Base-by-base conservation (phyloP, 2,113 vertebrate species). In the Cephalopholis sonnerati region DNA sequence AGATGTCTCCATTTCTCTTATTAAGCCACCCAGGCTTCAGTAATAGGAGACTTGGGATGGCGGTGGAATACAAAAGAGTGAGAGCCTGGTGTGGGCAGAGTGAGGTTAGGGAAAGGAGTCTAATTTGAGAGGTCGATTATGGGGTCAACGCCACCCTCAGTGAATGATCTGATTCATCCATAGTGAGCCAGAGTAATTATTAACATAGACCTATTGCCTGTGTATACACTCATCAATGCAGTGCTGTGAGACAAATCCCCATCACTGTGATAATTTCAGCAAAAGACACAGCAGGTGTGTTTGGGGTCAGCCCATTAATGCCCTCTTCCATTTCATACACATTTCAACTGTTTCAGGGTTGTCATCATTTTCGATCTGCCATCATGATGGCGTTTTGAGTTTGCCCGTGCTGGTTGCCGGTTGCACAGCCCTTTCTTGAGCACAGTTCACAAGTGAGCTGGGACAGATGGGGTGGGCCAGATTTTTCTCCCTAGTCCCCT, bases 221-320 rank as follows among this genome's bases (percentile, higher is more conserved):
- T 76, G 72, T 50, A 12, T 66, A 65, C 62, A 75, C 79, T 90
- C 81, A 83, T 75, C 36, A 81, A 59, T 17, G 73, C 69, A 48
- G 55, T 25, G 76, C 69, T 53, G 51, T 36, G 54, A 84, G 76
- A 82, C 72, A 51, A 89, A 90, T 78, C 57, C 32, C 67, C 67
- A 63, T 85, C 41, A 13, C 48, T 4, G 7, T 61, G 58, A 83
- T 82, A 5, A 86, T 90, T 76, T 77, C 82, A 74, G 80, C 22
- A 57, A 59, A 55, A 48, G 67, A 72, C 61, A 24, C 46, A 16
- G 20, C 17, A 1, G 24, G 2, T 70, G 78, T 73, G 78, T 90
- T 57, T 10, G 27, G 79, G 87, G 83, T 91, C 90, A 93, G 71
- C 61, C 88, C 90, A 87, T 93, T 93, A 91, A 92, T 59, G 85